A percentile compares a stretch with the other conserved stretches of the same genome.
Evolutionary conservation across 2,888 invertebrate genomes (phyloP).

Genomic region (Phaedon cochleariae): DNA sequence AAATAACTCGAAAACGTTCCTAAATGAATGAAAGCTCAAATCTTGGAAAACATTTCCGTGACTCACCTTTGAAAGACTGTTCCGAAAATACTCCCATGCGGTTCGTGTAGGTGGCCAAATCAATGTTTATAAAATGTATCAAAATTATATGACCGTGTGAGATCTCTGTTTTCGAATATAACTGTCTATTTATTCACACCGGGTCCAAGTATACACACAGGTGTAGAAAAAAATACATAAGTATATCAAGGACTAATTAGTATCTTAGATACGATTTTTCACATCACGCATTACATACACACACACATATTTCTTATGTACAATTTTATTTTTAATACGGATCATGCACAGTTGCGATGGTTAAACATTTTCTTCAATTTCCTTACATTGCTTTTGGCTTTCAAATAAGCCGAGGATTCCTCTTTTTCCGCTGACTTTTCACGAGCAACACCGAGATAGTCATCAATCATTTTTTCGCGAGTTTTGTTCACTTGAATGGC

Average conservation of each 20-base stretch:
- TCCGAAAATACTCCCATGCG: conserved; percentile 43
- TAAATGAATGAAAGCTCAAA: conserved; percentile 8
- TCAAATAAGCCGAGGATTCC: conserved; percentile 45
- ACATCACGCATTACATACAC: conserved; percentile 12
- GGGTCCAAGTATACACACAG: neutral
- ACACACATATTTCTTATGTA: conserved; percentile 25
- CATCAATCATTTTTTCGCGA: conserved; percentile 52
- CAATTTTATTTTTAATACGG: conserved; percentile 13
- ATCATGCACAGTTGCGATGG: conserved; percentile 52
- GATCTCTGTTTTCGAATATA: neutral
- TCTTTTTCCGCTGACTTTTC: conserved; percentile 42
- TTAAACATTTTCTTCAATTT: conserved; percentile 51
- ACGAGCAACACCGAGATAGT: conserved; percentile 52
- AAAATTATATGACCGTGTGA: conserved; percentile 10
- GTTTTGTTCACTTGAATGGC: conserved; percentile 63
- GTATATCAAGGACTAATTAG: neutral
- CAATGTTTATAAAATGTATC: conserved; percentile 27
- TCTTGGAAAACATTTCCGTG: conserved; percentile 24
- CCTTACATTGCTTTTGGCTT: conserved; percentile 53
- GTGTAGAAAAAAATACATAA: neutral
- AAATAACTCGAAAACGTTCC: neutral
- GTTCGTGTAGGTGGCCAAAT: conserved; percentile 39
- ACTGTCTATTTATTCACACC: conserved; percentile 7
- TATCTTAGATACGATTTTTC: conserved; percentile 4
- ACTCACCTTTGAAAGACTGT: conserved; percentile 42